A percentile compares a stretch with the other conserved stretches of the same genome.
Evolutionary conservation across 2,888 invertebrate genomes (phyloP).

Genomic region (Philereme transversata): DNA sequence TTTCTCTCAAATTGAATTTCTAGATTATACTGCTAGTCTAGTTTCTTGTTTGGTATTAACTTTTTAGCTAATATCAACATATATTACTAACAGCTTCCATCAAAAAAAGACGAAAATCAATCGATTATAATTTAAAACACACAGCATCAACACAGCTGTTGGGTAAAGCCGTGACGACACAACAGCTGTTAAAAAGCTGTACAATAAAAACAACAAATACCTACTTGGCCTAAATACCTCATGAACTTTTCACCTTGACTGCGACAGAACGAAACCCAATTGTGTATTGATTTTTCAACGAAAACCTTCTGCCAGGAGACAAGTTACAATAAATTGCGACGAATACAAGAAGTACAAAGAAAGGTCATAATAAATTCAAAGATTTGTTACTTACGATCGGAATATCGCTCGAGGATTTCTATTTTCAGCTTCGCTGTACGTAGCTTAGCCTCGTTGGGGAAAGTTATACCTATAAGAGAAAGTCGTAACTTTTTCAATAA

Average conservation of each 20-base stretch:
- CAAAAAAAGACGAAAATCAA: too few relatives aligned
- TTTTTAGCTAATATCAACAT: too few relatives aligned
- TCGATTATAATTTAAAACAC: slow-evolving; percentile 19
- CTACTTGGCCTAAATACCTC: slow-evolving; percentile 18
- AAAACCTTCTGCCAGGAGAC: slow-evolving; percentile 7
- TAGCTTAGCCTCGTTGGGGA: slow-evolving; percentile 25
- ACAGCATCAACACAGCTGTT: slow-evolving; percentile 76
- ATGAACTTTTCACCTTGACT: slow-evolving; percentile 16
- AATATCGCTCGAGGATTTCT: slow-evolving; percentile 24
- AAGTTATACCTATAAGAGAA: slow-evolving; percentile 47
- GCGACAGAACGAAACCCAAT: slow-evolving; percentile 4
- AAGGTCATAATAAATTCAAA: slow-evolving; percentile 58
- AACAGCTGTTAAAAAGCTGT: background rate
- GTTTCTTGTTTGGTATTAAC: too few relatives aligned
- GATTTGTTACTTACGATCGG: slow-evolving; percentile 49
- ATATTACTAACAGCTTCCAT: too few relatives aligned
- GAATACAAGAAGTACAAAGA: slow-evolving; percentile 61
- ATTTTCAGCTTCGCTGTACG: slow-evolving; percentile 29
- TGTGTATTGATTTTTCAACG: slow-evolving; percentile 12
- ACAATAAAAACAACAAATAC: slow-evolving; percentile 36
- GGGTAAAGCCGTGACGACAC: slow-evolving; percentile 64
- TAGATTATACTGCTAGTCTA: too few relatives aligned
- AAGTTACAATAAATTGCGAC: slow-evolving; percentile 49
- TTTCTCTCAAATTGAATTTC: too few relatives aligned
- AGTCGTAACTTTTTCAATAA: slow-evolving; percentile 47